Evolutionary conservation across 2,113 vertebrate species (phyloP), one percentile per base, ranked within the genome.

Genomic region (Syngnathus floridae): DNA sequence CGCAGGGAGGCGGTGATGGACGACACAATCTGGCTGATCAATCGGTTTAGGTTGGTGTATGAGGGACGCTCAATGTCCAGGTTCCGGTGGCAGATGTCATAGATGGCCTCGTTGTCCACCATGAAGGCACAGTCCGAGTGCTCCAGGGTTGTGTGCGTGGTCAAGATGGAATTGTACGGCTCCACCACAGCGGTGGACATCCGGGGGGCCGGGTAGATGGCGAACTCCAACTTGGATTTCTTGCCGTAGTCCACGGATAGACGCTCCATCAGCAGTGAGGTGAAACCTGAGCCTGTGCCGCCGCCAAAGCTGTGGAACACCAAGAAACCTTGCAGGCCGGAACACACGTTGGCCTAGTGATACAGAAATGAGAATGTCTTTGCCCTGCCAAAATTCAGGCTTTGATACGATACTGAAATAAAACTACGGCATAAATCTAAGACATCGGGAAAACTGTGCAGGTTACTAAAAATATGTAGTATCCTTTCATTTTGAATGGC

Each of bases 91-190:
- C 59, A 61, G 59, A 61, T 61, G 21, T 61, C 59, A 7, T 61
- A 61, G 59, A 61, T 61, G 21, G 59, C 59, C 40, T 61, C 59
- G 21, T 61, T 61, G 59, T 61, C 59, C 40, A 61, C 59, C 59
- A 61, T 61, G 59, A 61, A 61, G 38, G 59, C 59, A 38, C 59
- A 61, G 59, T 61, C 59, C 6, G 59, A 61, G 59, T 61, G 59
- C 21, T 61, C 59, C 38, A 61, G 21, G 8, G 59, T 61, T 21
- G 59, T 61, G 40, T 61, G 59, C 7, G 59, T 61, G 40, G 59
- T 61, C 38, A 61, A 21, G 21, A 61, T 61, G 38, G 59, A 21
- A 21, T 61, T 61, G 40, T 61, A 61, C 5, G 59, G 59, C 21
- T 61, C 59, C 38, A 61, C 59, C 40, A 61, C 59, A 4, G 59